phyloP scores from a whole-genome alignment of 2,797 vertebrate species.

The Steatocranus sp. region DNA sequence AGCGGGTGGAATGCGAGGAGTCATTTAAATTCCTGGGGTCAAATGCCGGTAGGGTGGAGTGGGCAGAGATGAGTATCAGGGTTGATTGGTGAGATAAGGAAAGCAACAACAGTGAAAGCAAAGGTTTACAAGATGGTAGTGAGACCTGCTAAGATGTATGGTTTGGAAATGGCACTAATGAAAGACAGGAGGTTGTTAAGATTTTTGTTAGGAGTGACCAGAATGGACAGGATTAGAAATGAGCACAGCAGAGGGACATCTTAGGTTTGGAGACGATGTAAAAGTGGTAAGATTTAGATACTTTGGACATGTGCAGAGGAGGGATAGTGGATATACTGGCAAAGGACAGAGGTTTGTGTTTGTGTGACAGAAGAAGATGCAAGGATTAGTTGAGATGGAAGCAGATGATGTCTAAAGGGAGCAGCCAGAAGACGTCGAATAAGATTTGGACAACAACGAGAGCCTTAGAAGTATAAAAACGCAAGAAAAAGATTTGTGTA shows the following conservation, averaged over 20 bases:
- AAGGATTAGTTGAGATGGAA: background rate
- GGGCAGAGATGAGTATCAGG: background rate
- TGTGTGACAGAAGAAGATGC: background rate
- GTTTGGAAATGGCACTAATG: background rate
- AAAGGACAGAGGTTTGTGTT: background rate
- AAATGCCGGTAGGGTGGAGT: background rate
- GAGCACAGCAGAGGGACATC: background rate
- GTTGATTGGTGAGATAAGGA: background rate
- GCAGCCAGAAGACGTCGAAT: background rate
- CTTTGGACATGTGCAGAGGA: background rate
- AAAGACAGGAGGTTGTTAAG: background rate
- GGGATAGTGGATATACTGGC: background rate
- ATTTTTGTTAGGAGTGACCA: background rate
- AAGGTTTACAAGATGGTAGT: background rate
- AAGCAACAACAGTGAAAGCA: background rate
- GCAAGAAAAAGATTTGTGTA: background rate
- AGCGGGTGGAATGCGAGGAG: background rate
- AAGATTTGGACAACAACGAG: background rate
- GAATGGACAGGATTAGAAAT: background rate
- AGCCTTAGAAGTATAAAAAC: background rate
- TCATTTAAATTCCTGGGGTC: background rate
- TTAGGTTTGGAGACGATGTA: background rate
- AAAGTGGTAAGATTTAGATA: background rate
- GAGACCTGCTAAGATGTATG: background rate
- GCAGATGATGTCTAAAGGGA: background rate